Base-by-base conservation (phyloP, 2,113 vertebrate genomes). In the Apistogramma diplotaenia region DNA sequence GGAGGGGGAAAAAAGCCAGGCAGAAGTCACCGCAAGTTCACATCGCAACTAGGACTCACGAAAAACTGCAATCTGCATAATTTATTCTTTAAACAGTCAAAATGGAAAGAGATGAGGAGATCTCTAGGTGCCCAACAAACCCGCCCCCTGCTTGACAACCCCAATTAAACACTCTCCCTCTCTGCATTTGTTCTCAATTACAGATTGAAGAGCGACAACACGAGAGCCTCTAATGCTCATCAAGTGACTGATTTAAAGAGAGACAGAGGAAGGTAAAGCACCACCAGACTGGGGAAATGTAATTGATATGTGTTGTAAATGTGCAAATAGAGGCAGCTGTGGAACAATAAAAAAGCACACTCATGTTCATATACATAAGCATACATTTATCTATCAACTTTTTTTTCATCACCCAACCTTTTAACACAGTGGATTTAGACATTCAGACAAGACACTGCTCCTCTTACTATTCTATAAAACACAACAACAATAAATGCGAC, bases 1-100 rank as follows among this genome's bases (percentile, higher is more conserved):
- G 81, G 93, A 93, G 21, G 59, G 40, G 13, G 8, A 85, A 60
- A 67, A 71, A 83, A 89, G 87, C 85, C 80, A 65, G 87, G 87
- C 87, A 93, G 87, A 93, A 95, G 94, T 95, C 88, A 94, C 91
- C 85, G 94, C 83, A 94, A 95, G 94, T 92, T 92, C 94, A 96
- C 90, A 91, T 89, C 59, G 93, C 94, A 94, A 95, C 92, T 96
- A 87, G 84, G 79, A 90, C 95, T 95, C 61, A 81, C 89, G 95
- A 88, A 33, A 89, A 86, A 93, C 76, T 76, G 82, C 78, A 90
- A 89, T 92, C 95, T 96, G 81, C 91, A 96, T 96, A 95, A 95
- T 95, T 95, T 94, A 96, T 91, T 90, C 76, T 86, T 74, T 73
- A 92, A 92, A 65, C 89, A 74, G 87, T 85, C 90, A 73, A 90